Percentiles rank a stretch among this genome's conserved stretches.
phyloP scores from a whole-genome alignment of 2,113 vertebrate genomes.

The Steatornis caripensis region DNA sequence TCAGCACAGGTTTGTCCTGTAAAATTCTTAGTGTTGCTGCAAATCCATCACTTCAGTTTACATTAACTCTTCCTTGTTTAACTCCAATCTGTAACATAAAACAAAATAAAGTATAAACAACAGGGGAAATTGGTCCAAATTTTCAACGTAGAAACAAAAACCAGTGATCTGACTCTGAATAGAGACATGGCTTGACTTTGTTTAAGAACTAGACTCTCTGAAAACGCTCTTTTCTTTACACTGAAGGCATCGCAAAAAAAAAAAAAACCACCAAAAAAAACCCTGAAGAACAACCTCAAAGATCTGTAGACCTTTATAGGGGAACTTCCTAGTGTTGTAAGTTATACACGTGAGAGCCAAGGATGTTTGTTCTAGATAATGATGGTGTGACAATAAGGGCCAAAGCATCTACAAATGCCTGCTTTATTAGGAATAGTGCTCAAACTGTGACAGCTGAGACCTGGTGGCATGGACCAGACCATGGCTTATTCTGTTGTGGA shows the following conservation, averaged over 20 bases:
- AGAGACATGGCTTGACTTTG: not conserved
- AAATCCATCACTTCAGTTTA: not conserved
- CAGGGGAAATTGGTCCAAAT: not conserved
- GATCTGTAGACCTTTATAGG: not conserved
- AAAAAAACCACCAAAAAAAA: too few species aligned
- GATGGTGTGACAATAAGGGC: not conserved
- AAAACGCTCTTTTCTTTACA: not conserved
- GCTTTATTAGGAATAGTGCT: not conserved
- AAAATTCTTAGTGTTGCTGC: not conserved
- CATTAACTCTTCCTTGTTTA: not conserved
- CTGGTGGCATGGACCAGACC: not conserved
- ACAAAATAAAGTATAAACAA: not conserved
- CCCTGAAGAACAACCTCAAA: not conserved
- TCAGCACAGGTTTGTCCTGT: slow-evolving; percentile 73
- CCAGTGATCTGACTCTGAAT: not conserved
- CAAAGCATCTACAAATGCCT: not conserved
- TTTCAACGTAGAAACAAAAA: not conserved
- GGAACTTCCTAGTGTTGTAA: not conserved
- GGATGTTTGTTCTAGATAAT: not conserved
- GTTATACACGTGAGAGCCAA: not conserved
- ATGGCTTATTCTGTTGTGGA: not conserved
- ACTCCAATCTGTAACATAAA: not conserved
- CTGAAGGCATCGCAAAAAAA: not conserved
- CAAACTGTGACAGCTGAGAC: not conserved
- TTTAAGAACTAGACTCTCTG: not conserved